phyloP scores from a whole-genome alignment of 2,797 vertebrate genomes.

The Esox lucius region DNA sequence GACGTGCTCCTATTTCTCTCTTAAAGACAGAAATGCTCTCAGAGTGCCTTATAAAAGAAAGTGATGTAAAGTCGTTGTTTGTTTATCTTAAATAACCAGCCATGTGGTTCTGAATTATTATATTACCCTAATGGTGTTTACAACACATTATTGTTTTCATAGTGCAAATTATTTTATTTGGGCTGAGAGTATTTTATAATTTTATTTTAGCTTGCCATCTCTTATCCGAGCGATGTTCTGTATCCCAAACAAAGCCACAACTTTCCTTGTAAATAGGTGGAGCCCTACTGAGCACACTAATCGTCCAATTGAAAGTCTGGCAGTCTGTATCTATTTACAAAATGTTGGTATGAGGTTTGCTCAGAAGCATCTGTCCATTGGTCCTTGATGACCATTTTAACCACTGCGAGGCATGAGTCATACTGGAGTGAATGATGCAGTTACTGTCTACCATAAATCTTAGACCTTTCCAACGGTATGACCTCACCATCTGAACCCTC shows the following conservation, averaged over 20 bases:
- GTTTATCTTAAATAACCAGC: slow-evolving; percentile 23
- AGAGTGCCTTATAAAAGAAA: slow-evolving; percentile 35
- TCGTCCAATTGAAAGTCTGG: slow-evolving; percentile 42
- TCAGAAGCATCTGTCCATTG: slow-evolving; percentile 36
- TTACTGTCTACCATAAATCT: slow-evolving; percentile 41
- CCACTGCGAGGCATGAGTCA: slow-evolving; percentile 60
- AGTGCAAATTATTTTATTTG: neutral
- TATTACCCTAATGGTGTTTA: slow-evolving; percentile 14
- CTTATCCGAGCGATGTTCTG: neutral
- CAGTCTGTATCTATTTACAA: slow-evolving; percentile 29
- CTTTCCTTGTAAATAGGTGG: slow-evolving; percentile 42
- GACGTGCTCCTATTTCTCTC: slow-evolving; percentile 14
- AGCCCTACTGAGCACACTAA: slow-evolving; percentile 12
- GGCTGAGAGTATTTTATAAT: neutral
- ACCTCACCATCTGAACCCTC: slow-evolving; percentile 17
- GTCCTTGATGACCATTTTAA: slow-evolving; percentile 41
- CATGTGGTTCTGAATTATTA: slow-evolving; percentile 13
- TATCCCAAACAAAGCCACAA: slow-evolving; percentile 32
- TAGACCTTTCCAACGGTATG: slow-evolving; percentile 28
- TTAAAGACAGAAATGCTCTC: slow-evolving; percentile 22
- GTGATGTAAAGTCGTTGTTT: slow-evolving; percentile 38
- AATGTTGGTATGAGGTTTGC: slow-evolving; percentile 26
- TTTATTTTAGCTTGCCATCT: neutral
- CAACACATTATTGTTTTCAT: neutral
- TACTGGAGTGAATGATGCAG: slow-evolving; percentile 37